Evolutionary conservation across 1,140 invertebrate species (phyloP).

Genomic region (Pseudomyrmex flavicornis): DNA sequence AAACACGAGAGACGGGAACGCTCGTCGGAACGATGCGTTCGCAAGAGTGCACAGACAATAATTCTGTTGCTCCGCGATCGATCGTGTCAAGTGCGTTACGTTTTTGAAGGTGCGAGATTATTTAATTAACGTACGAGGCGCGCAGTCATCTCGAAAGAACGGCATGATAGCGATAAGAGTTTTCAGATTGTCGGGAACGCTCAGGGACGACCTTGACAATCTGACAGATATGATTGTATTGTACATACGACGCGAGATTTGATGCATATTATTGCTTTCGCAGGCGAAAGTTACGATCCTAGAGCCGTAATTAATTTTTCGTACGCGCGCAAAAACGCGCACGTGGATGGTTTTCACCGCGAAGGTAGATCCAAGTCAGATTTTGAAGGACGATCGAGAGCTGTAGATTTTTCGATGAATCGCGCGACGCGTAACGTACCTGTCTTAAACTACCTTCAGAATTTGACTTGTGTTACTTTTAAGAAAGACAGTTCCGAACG

Average conservation of each 20-base stretch:
- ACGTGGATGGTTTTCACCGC: not conserved
- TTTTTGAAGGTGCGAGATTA: constrained; percentile 31
- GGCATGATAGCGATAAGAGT: not conserved
- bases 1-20: not conserved
- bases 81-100: constrained; percentile 48
- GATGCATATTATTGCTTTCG: constrained; percentile 26
- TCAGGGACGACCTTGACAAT: not conserved
- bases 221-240: constrained; percentile 14
- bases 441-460: constrained; percentile 2
- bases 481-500: not conserved
- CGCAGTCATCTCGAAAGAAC: constrained; percentile 5
- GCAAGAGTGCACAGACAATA: constrained; percentile 76
- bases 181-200: constrained; percentile 23
- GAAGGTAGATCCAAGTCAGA: not conserved
- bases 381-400: constrained; percentile 8
- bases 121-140: constrained; percentile 5
- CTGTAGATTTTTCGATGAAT: not conserved
- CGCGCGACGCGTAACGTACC: not conserved
- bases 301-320: constrained; percentile 10
- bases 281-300: not conserved
- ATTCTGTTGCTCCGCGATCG: constrained; percentile 67
- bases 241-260: constrained; percentile 1
- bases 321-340: not conserved
- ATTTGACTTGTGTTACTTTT: constrained; percentile 28
- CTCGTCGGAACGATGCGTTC: constrained; percentile 8